These are phyloP conservation scores for Heliconius aoede DNA, from an alignment of 2,888 invertebrate species.

Conservation along the genomic window DNA sequence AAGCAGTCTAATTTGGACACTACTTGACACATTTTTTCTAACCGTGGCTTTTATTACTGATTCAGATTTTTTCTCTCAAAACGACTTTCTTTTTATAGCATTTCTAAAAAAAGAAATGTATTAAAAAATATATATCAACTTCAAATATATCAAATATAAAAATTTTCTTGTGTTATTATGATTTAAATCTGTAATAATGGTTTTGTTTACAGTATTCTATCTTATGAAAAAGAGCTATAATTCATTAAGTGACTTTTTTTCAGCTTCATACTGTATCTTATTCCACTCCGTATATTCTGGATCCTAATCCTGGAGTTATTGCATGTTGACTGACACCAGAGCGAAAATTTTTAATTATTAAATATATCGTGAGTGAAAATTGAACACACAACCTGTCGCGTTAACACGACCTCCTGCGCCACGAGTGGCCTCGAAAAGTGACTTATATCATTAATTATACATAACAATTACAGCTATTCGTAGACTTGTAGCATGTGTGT, in stretches of 20 bases:
- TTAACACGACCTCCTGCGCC: too few relatives aligned
- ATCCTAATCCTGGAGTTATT: too few relatives aligned
- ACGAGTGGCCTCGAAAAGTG: too few relatives aligned
- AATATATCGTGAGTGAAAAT: too few relatives aligned
- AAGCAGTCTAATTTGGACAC: slow-evolving; percentile 27
- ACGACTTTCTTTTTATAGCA: background rate
- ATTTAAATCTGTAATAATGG: background rate
- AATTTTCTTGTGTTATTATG: background rate
- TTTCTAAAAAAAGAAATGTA: background rate
- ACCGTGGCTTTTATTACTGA: slow-evolving; percentile 11
- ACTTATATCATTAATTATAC: background rate
- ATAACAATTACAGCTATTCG: background rate
- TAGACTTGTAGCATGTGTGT: slow-evolving; percentile 30
- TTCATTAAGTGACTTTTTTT: too few relatives aligned
- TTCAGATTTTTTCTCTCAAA: background rate
- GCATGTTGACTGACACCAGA: too few relatives aligned
- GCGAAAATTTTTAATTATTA: too few relatives aligned
- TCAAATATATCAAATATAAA: too few relatives aligned
- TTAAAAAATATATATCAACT: too few relatives aligned
- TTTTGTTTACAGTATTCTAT: background rate
- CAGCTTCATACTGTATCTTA: too few relatives aligned
- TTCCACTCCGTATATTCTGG: too few relatives aligned
- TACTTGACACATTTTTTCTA: slow-evolving; percentile 15
- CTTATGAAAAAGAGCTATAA: background rate
- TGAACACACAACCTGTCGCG: too few relatives aligned